Evolutionary conservation across 2,888 invertebrate genomes (phyloP), one percentile per base, ranked within the genome.

Genomic region (Proisotoma minuta): DNA sequence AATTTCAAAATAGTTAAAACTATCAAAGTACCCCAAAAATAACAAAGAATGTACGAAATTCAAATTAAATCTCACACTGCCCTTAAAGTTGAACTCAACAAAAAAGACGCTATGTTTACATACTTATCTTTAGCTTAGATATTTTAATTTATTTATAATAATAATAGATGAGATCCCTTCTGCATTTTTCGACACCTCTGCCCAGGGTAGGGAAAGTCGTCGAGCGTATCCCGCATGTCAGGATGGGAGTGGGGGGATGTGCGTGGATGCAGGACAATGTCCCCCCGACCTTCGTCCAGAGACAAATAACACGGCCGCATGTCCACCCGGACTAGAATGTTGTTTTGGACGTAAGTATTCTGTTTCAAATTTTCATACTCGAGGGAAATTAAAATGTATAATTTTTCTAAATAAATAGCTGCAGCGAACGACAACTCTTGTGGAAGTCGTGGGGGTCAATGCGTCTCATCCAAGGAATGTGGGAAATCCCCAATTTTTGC

Each of bases 191-290:
- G 62, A 66, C 8, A 29, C 58, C 29, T 34, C 29, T 27, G 26
- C 23, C 57, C 28, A 40, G 18, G 28, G 22, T 24, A 4, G 43
- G 15, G 28, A 34, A 8, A 43, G 28, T 48, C 47, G 49, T 8
- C 54, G 56, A 3, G 28, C 34, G 10, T 69, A 68, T 43, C 61
- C 63, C 2, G 57, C 65, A 8, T 72, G 72, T 47, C 58, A 68
- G 53, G 72, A 72, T 57, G 72, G 70, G 22, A 69, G 69, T 60
- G 72, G 72, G 23, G 72, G 72, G 8, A 54, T 72, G 51, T 72
- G 72, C 54, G 68, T 72, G n/a, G 26, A 43, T 8, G 15, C 23
- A 24, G 69, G 70, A 24, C 40, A 63, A 39, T 72, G 72, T 56
- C 68, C 70, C 23, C 22, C 49, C 5, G 50, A 69, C 10, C 34